A percentile compares a stretch with the other conserved stretches of the same genome.
These are phyloP conservation scores for Luidia sarsii DNA, from an alignment of 53 echinoderm and acorn worm species.

Conservation along the genomic window DNA sequence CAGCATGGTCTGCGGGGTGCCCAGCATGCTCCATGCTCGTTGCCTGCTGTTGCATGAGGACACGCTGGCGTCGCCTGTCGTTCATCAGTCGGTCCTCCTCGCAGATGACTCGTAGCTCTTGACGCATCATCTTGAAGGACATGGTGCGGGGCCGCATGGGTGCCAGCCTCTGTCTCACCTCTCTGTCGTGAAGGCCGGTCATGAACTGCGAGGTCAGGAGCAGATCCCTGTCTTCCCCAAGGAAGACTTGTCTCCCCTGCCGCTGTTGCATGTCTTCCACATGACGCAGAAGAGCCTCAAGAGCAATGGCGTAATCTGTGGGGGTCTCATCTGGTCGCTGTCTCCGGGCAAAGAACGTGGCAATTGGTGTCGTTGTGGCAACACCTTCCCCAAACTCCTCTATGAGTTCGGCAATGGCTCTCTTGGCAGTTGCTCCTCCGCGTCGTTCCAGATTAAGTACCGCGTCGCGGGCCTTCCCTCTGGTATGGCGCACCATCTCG, in stretches of 20 bases:
- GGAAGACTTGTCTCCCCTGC: neutral
- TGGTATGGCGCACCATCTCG: constrained; percentile 13
- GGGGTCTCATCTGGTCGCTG: constrained; percentile 18
- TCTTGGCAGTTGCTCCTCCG: neutral
- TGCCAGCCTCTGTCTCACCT: constrained; percentile 24
- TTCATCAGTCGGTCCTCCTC: neutral
- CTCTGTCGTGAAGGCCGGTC: constrained; percentile 5
- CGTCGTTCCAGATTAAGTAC: constrained; percentile 26
- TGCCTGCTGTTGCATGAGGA: neutral
- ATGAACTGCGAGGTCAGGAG: constrained; percentile 23
- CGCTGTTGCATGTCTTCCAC: constrained; percentile 9
- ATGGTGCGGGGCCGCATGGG: constrained; percentile 23
- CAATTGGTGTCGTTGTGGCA: constrained; percentile 1
- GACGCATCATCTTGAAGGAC: constrained; percentile 15
- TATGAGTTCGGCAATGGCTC: constrained; percentile 17
- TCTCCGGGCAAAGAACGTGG: constrained; percentile 12
- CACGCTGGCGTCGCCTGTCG: neutral
- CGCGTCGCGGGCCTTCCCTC: constrained; percentile 17
- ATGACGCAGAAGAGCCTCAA: constrained; percentile 33
- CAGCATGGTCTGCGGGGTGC: neutral
- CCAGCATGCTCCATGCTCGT: neutral
- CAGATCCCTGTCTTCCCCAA: neutral
- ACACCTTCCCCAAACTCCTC: constrained; percentile 20
- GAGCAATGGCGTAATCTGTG: constrained; percentile 23
- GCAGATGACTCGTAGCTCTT: neutral